Evolutionary conservation across 2,888 invertebrate genomes (phyloP).

Genomic region (Poecilobothrus nobilitatus): DNA sequence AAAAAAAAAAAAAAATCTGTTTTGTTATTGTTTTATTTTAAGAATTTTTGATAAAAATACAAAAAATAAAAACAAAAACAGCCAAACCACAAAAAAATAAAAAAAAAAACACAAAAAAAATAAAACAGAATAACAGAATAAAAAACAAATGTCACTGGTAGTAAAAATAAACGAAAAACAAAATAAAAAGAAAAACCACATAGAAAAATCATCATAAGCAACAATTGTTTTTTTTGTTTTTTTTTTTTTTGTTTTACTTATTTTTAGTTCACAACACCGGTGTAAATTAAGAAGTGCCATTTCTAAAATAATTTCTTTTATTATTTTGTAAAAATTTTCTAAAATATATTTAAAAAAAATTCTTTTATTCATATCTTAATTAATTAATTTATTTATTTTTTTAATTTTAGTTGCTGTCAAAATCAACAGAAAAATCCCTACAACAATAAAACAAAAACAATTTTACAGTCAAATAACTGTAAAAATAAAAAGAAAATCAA

Average conservation of each 20-base stretch:
- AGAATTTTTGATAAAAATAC: not conserved
- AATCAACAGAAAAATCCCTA: not conserved
- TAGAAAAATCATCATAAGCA: too few relatives aligned
- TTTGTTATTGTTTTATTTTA: constrained; percentile 1
- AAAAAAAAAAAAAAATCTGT: not conserved
- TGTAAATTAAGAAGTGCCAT: too few relatives aligned
- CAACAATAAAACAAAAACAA: not conserved
- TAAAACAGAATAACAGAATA: too few relatives aligned
- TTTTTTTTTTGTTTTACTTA: not conserved
- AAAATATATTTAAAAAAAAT: too few relatives aligned
- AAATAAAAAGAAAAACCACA: too few relatives aligned
- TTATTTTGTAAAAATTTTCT: too few relatives aligned
- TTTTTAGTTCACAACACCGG: too few relatives aligned
- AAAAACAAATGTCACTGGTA: too few relatives aligned
- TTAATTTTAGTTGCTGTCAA: not conserved
- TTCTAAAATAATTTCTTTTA: too few relatives aligned
- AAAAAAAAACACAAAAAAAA: not conserved
- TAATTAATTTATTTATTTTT: not conserved
- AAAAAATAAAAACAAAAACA: not conserved
- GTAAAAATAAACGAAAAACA: too few relatives aligned
- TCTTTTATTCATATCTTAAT: not conserved
- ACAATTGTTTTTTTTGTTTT: not conserved
- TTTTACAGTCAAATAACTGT: too few relatives aligned
- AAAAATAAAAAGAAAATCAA: too few relatives aligned
- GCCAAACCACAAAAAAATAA: not conserved